Base-by-base conservation (phyloP, 2,888 invertebrate species). In the Gisinianus flammeolus region DNA sequence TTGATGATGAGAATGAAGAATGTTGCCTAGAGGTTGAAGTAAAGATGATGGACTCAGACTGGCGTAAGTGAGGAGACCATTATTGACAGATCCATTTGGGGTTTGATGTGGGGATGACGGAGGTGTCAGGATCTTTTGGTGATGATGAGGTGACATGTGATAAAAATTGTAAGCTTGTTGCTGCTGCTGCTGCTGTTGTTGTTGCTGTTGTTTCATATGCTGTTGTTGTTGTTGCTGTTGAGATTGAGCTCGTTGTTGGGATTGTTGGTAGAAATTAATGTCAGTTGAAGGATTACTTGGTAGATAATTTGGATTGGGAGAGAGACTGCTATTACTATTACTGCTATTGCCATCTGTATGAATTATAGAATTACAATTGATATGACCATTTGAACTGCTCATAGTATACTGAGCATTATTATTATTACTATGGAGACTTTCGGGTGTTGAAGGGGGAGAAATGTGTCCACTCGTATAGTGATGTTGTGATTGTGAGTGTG, bases 391-490 rank as follows among this genome's bases (percentile, higher is more conserved):
- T n/a, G 54, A n/a, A 54, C n/a, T n/a, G n/a, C n/a, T 56, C 4
- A 56, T 56, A 12, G 56, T 4, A 56, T 56, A 26, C 22, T 62
- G 22, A 24, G 24, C 8, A 6, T 62, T 22, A 56, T 24, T 30
- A 12, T 76, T 35, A 67, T 70, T 54, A 22, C 30, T 68, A 68
- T 79, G 77, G 22, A 79, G 80, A 76, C 85, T 86, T 82, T 83
- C 83, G 77, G 83, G 83, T 80, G 83, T 83, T 67, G 83, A 83
- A 69, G 83, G 83, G 75, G 83, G 83, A 71, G 83, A 83, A 79
- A 83, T 82, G 75, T 82, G 82, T n/a, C 81, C 81, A 30, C 70
- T 54, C 6, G 24, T n/a, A 31, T 66, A 33, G 64, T 64, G 64
- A 28, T 16, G 64, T 28, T 58, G 58, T 12, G 8, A 12, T 58